These are phyloP conservation scores for Paragorgia papillata DNA, from an alignment of 92 coral and sea anemone species.

Conservation along the genomic window DNA sequence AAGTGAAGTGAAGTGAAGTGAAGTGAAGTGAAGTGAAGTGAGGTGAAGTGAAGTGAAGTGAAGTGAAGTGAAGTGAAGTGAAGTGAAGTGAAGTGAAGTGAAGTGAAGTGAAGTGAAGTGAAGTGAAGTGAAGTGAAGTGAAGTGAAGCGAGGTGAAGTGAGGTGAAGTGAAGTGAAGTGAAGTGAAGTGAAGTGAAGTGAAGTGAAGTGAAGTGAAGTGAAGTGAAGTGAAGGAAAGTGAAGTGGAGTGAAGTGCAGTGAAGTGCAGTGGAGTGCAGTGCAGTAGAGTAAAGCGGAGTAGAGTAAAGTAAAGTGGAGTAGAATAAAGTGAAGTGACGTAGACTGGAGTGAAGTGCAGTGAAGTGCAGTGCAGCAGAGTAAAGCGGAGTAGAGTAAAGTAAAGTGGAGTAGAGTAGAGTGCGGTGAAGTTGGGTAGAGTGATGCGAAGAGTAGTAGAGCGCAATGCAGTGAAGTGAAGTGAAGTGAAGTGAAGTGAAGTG, in stretches of 20 bases:
- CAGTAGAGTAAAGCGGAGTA: neutral
- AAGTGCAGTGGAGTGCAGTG: slow-evolving; percentile 1
- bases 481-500: slow-evolving; percentile 31
- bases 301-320: neutral
- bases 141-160: slow-evolving; percentile 26
- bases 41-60: too few species aligned
- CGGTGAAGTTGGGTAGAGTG: neutral
- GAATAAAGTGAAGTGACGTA: slow-evolving; percentile 2
- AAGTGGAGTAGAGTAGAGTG: neutral
- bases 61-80: too few species aligned
- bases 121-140: slow-evolving; percentile 26
- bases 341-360: slow-evolving; percentile 21
- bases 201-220: neutral
- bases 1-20: too few species aligned
- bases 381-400: slow-evolving; percentile 26
- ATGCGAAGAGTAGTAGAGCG: neutral
- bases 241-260: slow-evolving; percentile 10
- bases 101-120: too few species aligned
- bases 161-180: slow-evolving; percentile 3
- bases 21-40: too few species aligned
- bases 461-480: slow-evolving; percentile 16
- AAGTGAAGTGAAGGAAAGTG: slow-evolving; percentile 13
- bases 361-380: slow-evolving; percentile 28
- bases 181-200: slow-evolving; percentile 4
- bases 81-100: too few species aligned